These are phyloP conservation scores for Macrochelys suwanniensis DNA, from an alignment of 2,797 vertebrate genomes.

Conservation along the genomic window DNA sequence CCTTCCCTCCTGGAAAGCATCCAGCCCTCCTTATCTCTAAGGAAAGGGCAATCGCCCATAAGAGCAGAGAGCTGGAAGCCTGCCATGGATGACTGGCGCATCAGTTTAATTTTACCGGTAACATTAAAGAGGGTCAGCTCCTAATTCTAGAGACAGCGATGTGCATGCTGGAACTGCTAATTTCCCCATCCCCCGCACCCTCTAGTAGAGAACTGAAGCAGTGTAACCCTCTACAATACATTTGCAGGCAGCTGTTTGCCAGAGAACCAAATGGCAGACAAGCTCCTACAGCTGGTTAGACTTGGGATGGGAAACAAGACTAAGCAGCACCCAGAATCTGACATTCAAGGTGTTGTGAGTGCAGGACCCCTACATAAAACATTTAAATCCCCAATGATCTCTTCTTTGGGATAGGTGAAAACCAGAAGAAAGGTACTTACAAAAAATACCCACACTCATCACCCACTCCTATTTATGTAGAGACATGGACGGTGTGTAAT, in stretches of 20 bases:
- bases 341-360: neutral
- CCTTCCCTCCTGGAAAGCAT: constrained; percentile 60
- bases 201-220: neutral
- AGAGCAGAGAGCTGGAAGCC: constrained; percentile 57
- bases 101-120: constrained; percentile 67
- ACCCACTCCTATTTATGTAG: neutral
- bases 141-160: constrained; percentile 23
- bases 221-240: neutral
- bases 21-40: constrained; percentile 55
- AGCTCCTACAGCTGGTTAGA: neutral
- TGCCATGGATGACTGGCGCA: constrained; percentile 46
- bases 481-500: too few species aligned
- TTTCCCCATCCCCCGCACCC: constrained; percentile 22
- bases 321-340: neutral
- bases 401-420: neutral
- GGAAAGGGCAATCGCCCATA: constrained; percentile 44
- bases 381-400: neutral
- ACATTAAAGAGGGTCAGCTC: constrained; percentile 51
- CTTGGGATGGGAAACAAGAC: accelerated
- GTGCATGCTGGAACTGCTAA: constrained; percentile 45
- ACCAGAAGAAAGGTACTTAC: neutral
- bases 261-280: constrained; percentile 23
- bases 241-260: constrained; percentile 9
- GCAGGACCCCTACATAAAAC: neutral
- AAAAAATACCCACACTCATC: too few species aligned